Base-by-base conservation (phyloP, 2,113 vertebrate species). In the Clarias gariepinus region DNA sequence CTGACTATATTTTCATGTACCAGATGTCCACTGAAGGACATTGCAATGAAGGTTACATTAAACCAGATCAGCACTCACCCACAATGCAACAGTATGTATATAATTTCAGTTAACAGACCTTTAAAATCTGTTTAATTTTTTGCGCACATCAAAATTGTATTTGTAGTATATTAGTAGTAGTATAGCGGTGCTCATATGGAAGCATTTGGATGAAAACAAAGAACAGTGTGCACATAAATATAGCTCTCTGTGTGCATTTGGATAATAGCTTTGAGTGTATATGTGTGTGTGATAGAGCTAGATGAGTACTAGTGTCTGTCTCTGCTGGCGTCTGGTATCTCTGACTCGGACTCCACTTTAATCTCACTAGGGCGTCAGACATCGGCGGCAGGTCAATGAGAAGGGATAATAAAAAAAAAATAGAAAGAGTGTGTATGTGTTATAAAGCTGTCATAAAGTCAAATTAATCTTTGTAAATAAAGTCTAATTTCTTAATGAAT, bases 311-410 rank as follows among this genome's bases (percentile, higher is more conserved):
- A 64, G 41, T 53, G 79, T 73, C 58, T 82, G 71, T 74, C 30
- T 87, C 18, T 68, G 53, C 36, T 87, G 69, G 86, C 79, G 25
- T 63, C 66, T 60, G 57, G 60, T 58, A n/a, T 64, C 74, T 85
- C 55, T 79, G 84, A 18, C 77, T 80, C 77, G 9, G 19, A 30
- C 58, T 76, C 25, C 11, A 4, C 28, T 83, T 78, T 28, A 68
- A 64, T 69, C n/a, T 78, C 30, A 36, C 73, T 58, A 36, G 63
- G 61, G 23, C 23, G 55, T 79, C 64, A 66, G 63, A 69, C 73
- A 73, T 58, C n/a, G n/a, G 55, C 23, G 12, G 68, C 69, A n/a
- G 33, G 69, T 84, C 83, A 84, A 61, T 84, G 68, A 63, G 28
- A 71, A 52, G 15, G 64, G 47, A 11, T 64, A 5, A 36, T 3